phyloP scores from a whole-genome alignment of 2,797 vertebrate species.

The Phoebastria nigripes region DNA sequence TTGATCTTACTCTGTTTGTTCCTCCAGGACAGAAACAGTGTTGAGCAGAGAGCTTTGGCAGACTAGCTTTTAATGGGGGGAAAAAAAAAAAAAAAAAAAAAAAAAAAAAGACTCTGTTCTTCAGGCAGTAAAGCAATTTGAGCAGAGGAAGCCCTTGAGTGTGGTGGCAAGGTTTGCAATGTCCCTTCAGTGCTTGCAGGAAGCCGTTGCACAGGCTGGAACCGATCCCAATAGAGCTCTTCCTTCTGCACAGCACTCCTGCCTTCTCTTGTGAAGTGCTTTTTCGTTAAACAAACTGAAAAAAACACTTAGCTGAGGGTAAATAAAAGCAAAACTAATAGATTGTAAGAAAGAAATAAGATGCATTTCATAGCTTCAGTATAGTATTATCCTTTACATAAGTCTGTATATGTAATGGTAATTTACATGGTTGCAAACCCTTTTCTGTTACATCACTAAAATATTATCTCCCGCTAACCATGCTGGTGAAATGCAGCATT shows the following conservation, averaged over 20 bases:
- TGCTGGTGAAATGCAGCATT: background rate
- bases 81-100: no score
- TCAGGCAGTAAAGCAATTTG: background rate
- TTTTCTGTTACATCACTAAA: background rate
- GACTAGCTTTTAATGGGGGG: background rate
- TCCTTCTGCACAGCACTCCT: background rate
- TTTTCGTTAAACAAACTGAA: background rate
- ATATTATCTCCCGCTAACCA: background rate
- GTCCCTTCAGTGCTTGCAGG: background rate
- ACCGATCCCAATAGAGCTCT: background rate
- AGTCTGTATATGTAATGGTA: background rate
- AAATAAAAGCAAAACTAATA: background rate
- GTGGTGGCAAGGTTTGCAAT: no score
- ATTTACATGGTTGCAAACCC: background rate
- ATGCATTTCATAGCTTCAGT: rapidly evolving
- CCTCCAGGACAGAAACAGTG: background rate
- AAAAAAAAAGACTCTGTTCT: background rate
- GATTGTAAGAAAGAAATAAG: background rate
- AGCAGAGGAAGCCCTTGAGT: background rate
- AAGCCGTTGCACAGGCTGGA: background rate
- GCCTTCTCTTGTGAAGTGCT: background rate
- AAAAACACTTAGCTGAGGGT: background rate
- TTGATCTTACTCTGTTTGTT: background rate
- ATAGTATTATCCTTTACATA: rapidly evolving
- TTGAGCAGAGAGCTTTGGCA: background rate